These are phyloP conservation scores for Platalea minor DNA, from an alignment of 2,797 vertebrate species.

Conservation along the genomic window DNA sequence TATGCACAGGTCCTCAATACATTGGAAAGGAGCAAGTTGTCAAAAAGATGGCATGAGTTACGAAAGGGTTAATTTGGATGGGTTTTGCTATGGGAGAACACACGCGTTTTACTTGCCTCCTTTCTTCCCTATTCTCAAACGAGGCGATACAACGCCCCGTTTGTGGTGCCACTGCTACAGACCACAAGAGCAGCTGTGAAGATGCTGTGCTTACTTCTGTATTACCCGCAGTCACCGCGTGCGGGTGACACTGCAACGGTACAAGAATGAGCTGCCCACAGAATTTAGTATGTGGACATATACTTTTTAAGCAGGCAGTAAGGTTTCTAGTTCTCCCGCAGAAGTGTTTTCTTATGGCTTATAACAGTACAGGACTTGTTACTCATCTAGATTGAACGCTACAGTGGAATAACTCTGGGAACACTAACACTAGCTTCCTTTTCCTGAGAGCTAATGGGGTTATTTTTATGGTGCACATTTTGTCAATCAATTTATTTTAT, in stretches of 20 bases:
- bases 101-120: not conserved
- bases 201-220: not conserved
- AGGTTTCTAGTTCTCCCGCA: not conserved
- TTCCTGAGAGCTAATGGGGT: not conserved
- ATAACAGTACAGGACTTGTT: not conserved
- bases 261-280: not conserved
- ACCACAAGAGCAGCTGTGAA: not conserved
- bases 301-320: not conserved
- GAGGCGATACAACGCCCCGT: not conserved
- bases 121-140: not conserved
- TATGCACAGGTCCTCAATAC: not conserved
- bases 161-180: not conserved
- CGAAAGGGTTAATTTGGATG: not conserved
- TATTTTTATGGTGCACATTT: slow-evolving; percentile 25
- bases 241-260: not conserved
- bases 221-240: not conserved
- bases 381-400: not conserved
- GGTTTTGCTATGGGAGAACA: not conserved
- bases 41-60: not conserved
- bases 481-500: slow-evolving; percentile 41
- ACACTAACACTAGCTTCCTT: not conserved
- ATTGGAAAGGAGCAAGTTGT: not conserved
- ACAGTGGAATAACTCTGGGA: not conserved
- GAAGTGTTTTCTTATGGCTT: not conserved
- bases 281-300: not conserved